Evolutionary conservation across 2,888 invertebrate genomes (phyloP), one percentile per base, ranked within the genome.

Genomic region (Lasioglossum marginatum): DNA sequence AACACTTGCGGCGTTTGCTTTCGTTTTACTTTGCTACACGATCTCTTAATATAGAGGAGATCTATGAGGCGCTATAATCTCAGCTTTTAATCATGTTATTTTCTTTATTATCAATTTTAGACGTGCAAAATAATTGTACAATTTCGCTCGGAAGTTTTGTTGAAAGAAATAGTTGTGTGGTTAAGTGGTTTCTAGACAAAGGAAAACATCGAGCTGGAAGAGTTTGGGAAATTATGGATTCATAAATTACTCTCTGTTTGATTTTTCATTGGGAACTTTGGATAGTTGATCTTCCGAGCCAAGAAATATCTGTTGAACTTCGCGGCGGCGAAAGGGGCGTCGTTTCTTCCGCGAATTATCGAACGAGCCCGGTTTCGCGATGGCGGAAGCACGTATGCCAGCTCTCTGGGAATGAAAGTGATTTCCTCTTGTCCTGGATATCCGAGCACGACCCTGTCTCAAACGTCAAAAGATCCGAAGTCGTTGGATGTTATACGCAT

Each of bases 401-500:
- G 68, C 14, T 43, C 57, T 34, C 45, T 34, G 77, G 86, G 60
- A 86, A 86, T 73, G 83, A 81, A 82, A 82, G 79, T 66, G 76
- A 80, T 82, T 83, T 86, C 85, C 81, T 77, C 78, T 78, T 80
- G 86, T 72, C 75, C 77, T 79, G 86, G 80, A 87, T 86, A 80
- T 80, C 77, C 73, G 45, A 80, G 52, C 75, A 10, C 78, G 78
- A 72, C 77, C 79, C 77, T 80, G 77, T 75, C 73, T 52, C 82
- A 31, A 77, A 75, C 87, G 78, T 86, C 78, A 78, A 86, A 87
- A 72, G 75, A 48, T 34, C 60, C 77, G 75, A 77, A 76, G 66
- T 43, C 48, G 78, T 74, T 78, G 75, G 75, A 76, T 80, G 79
- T 77, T 74, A 77, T 77, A 82, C 87, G 86, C 83, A 86, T 82